These are phyloP conservation scores for Hippopotamyrus pictus DNA, from an alignment of 2,797 vertebrate genomes.

Conservation along the genomic window DNA sequence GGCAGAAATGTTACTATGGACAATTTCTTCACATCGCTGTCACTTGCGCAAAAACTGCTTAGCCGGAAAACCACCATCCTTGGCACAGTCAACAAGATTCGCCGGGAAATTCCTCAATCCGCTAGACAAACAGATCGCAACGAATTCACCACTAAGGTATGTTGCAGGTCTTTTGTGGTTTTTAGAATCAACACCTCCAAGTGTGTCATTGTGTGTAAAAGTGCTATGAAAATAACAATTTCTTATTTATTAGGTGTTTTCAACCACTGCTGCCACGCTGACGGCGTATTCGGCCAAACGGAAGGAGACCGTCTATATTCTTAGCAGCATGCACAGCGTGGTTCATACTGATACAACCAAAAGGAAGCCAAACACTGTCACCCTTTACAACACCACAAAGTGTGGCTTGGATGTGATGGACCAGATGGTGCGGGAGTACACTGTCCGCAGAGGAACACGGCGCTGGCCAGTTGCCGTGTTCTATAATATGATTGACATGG, in stretches of 20 bases:
- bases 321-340: no score
- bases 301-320: no score
- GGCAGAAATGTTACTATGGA: no score
- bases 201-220: no score
- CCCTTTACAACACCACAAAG: background rate
- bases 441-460: background rate
- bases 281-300: no score
- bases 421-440: background rate
- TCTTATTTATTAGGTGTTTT: no score
- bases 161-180: background rate
- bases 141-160: background rate
- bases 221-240: no score
- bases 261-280: no score
- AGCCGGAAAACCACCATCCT: background rate
- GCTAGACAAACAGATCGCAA: background rate
- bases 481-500: conserved; percentile 12
- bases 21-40: no score
- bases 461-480: conserved; percentile 10
- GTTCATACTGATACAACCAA: no score
- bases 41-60: background rate
- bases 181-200: no score
- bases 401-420: background rate
- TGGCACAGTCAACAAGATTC: background rate
- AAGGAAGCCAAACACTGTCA: background rate
- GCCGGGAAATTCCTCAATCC: background rate